A percentile compares a stretch with the other conserved stretches of the same genome.
Conservation (phyloP, 2,113 vertebrate species). For the Lethenteron reissneri region DNA sequence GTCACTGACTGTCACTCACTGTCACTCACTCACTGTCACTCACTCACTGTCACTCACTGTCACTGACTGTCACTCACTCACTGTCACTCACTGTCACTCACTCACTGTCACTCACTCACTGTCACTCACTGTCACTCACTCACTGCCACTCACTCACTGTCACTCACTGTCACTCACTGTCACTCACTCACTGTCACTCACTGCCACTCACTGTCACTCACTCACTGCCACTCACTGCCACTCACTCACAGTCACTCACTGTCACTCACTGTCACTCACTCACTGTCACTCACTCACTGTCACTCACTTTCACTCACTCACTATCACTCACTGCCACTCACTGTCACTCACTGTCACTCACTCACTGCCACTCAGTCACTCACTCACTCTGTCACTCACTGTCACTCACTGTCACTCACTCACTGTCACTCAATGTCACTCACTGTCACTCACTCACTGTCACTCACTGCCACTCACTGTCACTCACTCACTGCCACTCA, state of each 20-base stretch:
- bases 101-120: background rate
- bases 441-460: too few species aligned
- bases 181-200: too few species aligned
- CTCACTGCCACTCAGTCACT: too few species aligned
- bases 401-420: too few species aligned
- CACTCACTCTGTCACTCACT: too few species aligned
- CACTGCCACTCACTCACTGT: background rate
- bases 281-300: background rate
- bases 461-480: too few species aligned
- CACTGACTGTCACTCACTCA: background rate
- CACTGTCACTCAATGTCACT: too few species aligned
- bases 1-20: background rate
- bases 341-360: slow-evolving; percentile 10
- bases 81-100: background rate
- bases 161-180: background rate
- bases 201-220: background rate
- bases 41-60: background rate
- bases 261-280: background rate
- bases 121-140: background rate
- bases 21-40: background rate
- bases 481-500: too few species aligned
- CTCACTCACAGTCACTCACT: too few species aligned
- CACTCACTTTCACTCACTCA: slow-evolving; percentile 10
- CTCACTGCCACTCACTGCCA: background rate
- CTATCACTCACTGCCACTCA: slow-evolving; percentile 4